Evolutionary conservation across 2,797 vertebrate genomes (phyloP).

Genomic region (Benthosema pterotum): DNA sequence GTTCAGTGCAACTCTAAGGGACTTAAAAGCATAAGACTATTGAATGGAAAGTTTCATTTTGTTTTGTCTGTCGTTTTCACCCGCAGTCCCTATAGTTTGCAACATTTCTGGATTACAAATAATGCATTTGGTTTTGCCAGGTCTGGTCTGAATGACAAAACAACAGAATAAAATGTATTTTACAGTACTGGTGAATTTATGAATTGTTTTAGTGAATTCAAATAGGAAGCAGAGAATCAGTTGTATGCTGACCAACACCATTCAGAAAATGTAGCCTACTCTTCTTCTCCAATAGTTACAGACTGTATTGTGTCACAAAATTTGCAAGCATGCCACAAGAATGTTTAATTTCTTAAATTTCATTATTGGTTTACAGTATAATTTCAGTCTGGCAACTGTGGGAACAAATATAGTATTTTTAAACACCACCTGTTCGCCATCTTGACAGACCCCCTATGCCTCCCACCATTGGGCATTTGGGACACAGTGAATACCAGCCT

Average conservation of each 20-base stretch:
- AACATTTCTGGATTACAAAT: conserved; percentile 23
- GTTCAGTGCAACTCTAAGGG: conserved; percentile 11
- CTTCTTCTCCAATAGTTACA: no score
- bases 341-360: no score
- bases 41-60: conserved; percentile 8
- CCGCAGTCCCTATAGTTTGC: conserved; percentile 14
- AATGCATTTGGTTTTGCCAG: conserved; percentile 28
- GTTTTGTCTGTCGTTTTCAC: conserved; percentile 21
- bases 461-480: conserved; percentile 26
- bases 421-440: conserved; percentile 65
- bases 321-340: no score
- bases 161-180: conserved; percentile 41
- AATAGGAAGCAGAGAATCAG: background rate
- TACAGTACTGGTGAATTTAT: conserved; percentile 35
- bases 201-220: background rate
- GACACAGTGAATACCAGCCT: conserved; percentile 53
- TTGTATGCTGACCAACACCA: no score
- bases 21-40: background rate
- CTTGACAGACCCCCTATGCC: conserved; percentile 22
- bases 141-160: conserved; percentile 22
- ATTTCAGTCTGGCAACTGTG: conserved; percentile 24
- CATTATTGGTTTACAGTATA: conserved; percentile 3
- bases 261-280: no score
- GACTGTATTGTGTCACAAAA: no score
- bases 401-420: conserved; percentile 67